phyloP scores from a whole-genome alignment of 2,888 invertebrate genomes.

The Stratiomys singularior region DNA sequence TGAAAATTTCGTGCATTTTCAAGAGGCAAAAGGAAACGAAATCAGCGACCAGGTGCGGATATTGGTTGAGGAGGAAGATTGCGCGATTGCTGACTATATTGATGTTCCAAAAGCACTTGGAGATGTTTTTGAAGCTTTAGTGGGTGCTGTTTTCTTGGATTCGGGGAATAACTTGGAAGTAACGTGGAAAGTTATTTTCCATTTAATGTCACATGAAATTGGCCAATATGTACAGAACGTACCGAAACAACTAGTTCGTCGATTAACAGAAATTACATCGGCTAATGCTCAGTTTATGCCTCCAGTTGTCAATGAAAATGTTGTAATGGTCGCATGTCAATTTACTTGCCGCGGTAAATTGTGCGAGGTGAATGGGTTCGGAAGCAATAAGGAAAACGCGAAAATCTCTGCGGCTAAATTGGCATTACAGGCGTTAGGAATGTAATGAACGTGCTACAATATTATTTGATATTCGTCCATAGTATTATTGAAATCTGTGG shows the following conservation, averaged over 20 bases:
- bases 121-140: constrained; percentile 91
- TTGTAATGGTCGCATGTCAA: constrained; percentile 72
- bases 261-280: constrained; percentile 83
- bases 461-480: no score
- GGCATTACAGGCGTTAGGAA: constrained; percentile 69
- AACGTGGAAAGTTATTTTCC: constrained; percentile 86
- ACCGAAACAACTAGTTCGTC: constrained; percentile 90
- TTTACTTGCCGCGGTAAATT: constrained; percentile 71
- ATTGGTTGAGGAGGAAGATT: constrained; percentile 59
- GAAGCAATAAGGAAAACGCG: constrained; percentile 75
- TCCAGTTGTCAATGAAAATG: constrained; percentile 58
- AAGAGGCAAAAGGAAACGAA: constrained; percentile 58
- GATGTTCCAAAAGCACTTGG: constrained; percentile 92
- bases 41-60: constrained; percentile 62
- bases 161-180: constrained; percentile 74
- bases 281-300: constrained; percentile 75
- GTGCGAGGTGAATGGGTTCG: constrained; percentile 75
- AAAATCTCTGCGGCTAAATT: constrained; percentile 83
- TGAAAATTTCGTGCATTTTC: constrained; percentile 60
- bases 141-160: constrained; percentile 92
- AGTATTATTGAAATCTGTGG: no score
- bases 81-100: constrained; percentile 73
- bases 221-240: constrained; percentile 81
- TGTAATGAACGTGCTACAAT: no score
- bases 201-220: constrained; percentile 88